phyloP scores from a whole-genome alignment of 2,113 vertebrate genomes.

The Alouatta palliata region DNA sequence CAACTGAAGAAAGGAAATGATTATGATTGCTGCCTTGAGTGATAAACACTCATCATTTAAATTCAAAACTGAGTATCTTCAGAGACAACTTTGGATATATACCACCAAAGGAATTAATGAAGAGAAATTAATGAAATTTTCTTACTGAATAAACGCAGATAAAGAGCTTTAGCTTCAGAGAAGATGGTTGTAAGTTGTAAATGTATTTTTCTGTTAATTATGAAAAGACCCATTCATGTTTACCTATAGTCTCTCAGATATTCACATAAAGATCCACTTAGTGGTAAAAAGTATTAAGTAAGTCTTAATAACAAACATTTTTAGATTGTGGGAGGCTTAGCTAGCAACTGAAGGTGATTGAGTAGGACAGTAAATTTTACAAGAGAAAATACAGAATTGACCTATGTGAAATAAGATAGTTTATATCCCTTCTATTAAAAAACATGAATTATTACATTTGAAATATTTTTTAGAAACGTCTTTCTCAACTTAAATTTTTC shows the following conservation, averaged over 20 bases:
- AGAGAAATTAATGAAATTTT: neutral
- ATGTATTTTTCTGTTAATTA: neutral
- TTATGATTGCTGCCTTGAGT: neutral
- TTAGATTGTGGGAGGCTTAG: neutral
- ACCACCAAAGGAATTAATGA: neutral
- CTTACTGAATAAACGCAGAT: neutral
- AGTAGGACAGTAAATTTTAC: neutral
- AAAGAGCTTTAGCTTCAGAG: neutral
- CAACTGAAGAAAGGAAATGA: constrained; percentile 42
- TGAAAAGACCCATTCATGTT: neutral
- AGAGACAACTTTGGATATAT: neutral
- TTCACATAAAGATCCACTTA: neutral
- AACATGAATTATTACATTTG: neutral
- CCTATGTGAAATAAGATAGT: neutral
- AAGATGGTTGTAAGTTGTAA: neutral
- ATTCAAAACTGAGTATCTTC: neutral
- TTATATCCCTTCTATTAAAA: neutral
- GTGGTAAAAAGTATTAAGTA: neutral
- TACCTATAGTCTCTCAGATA: neutral
- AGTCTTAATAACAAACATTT: neutral
- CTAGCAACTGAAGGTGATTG: neutral
- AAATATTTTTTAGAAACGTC: neutral
- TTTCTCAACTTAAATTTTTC: neutral
- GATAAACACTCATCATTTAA: constrained; percentile 13
- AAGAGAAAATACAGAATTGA: neutral